Base-by-base conservation (phyloP, 2,797 vertebrate genomes). In the Sphaeramia orbicularis region DNA sequence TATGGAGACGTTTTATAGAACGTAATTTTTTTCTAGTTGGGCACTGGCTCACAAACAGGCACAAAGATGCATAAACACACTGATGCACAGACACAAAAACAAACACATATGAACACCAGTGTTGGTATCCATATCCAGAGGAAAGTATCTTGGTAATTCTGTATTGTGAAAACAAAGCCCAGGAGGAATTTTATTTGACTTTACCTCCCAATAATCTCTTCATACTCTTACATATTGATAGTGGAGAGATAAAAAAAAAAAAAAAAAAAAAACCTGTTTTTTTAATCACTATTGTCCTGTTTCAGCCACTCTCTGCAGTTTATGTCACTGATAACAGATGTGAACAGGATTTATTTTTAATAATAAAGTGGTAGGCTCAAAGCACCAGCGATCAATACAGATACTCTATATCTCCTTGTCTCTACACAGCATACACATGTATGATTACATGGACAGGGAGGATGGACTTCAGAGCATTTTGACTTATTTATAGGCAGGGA, bases 1-100 rank as follows among this genome's bases (percentile, higher is more conserved):
- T 92, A 92, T 90, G 71, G 84, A 79, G 65, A 83, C 56, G 38
- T 86, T 93, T 92, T 91, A 90, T 90, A 71, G 86, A 83, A 91
- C 24, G 16, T 80, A 42, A 71, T 88, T 85, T 75, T 74, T 86
- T 69, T 74, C 61, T 73, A 37, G 58, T 60, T 59, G 55, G 56
- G 54, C 72, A 71, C 70, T 63, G 47, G 43, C 58, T 76, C 66
- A 66, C 63, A 80, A 69, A 71, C 56, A 40, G 76, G 65, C 60
- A 51, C 61, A 58, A 36, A 41, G 41, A 65, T 70, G 65, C 49
- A 55, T 66, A 69, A 51, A 59, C 44, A 59, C 38, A 57, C 36
- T 47, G 49, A 72, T 62, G 18, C 70, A 61, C 7, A 21, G 35
- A 19, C 37, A 1, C 24, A 21, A 3, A 7, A 50, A 30, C 11